Evolutionary conservation across 2,113 vertebrate species (phyloP), one percentile per base, ranked within the genome.

Genomic region (Rhineura floridana): DNA sequence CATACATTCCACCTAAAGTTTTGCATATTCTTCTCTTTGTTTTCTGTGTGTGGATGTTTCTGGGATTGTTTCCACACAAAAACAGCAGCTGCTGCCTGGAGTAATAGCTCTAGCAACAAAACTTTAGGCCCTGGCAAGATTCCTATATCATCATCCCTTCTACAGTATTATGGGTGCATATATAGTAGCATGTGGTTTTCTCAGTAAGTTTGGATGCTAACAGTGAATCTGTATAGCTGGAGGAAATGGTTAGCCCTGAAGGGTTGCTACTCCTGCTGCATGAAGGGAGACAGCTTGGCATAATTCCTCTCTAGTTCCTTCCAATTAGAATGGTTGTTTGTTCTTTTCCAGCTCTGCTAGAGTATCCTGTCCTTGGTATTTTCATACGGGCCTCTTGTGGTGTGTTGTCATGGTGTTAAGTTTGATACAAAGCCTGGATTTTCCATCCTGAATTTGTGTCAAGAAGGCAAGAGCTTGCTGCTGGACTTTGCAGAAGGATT

Each of bases 401-500:
- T 33, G 13, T 73, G 79, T 62, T 72, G 80, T 88, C 33, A 76
- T 50, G 19, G 10, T 73, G 52, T 63, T 69, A 44, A 73, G 48
- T 81, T 30, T 69, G 46, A 30, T 63, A 33, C 44, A 83, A 77
- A 76, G 62, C 59, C n/a, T 46, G 21, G 48, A 59, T 70, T 62
- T 62, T 84, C 76, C 33, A 72, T 84, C 23, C 46, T 4, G 30
- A 55, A 28, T 25, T 33, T 65, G 52, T 15, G 73, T 42, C 23
- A 42, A 65, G 77, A 63, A 69, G 55, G 19, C 17, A 13, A 76
- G 0, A 44, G 86, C 72, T 0, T 0, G 88, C 76, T 75, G 87
- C 76, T 92, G 11, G 0, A 65, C 65, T 1, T 76, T 63, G 42
- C 55, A 81, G 69, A 87, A 52, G 86, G 89, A 92, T 91, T 92